Conservation (phyloP, 2,113 vertebrate genomes). For the Montifringilla adamsi region DNA sequence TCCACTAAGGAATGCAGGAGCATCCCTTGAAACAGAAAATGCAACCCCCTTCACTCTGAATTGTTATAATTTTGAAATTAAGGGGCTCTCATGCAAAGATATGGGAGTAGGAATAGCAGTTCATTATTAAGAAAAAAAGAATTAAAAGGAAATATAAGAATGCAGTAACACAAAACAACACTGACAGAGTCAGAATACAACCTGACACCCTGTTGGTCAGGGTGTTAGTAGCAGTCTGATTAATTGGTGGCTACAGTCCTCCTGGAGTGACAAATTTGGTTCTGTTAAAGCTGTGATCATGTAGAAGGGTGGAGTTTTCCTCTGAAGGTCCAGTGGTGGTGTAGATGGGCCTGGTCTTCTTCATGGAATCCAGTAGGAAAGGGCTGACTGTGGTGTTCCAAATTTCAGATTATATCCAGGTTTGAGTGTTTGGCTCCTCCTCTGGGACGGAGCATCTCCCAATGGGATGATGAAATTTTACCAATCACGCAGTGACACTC, state of each 20-base stretch:
- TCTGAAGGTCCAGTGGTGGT: background rate
- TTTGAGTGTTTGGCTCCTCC: background rate
- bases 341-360: background rate
- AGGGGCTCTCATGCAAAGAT: background rate
- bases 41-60: background rate
- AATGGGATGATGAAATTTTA: background rate
- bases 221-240: background rate
- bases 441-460: background rate
- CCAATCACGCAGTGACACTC: background rate
- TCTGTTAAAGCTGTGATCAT: background rate
- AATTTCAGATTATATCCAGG: background rate
- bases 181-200: background rate
- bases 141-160: background rate
- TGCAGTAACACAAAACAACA: background rate
- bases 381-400: background rate
- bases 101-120: background rate
- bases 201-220: background rate
- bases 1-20: background rate
- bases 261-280: background rate
- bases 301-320: background rate
- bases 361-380: background rate
- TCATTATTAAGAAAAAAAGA: background rate
- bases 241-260: background rate
- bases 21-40: background rate
- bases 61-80: background rate